Conservation (phyloP, 2,113 vertebrate genomes). For the Piaya cayana region DNA sequence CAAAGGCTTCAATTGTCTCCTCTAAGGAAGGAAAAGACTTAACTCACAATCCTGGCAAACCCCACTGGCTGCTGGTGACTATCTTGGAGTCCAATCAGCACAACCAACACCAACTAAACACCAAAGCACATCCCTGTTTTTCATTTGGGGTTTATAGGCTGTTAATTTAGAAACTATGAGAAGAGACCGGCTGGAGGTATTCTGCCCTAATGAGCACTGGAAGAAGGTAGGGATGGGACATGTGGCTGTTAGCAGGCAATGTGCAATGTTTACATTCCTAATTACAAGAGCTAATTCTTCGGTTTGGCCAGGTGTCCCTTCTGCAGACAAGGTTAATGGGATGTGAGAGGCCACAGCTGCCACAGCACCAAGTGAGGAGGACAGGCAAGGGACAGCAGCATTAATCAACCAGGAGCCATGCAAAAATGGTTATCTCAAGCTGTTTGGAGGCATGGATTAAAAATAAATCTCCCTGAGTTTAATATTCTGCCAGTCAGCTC, state of each 20-base stretch:
- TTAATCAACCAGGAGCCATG: slow-evolving; percentile 44
- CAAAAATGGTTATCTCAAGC: slow-evolving; percentile 40
- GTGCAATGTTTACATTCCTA: slow-evolving; percentile 60
- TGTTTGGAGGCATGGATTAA: slow-evolving; percentile 30
- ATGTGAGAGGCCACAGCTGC: slow-evolving; percentile 72
- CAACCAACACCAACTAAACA: neutral
- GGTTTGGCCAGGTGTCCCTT: slow-evolving; percentile 70
- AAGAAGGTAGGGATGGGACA: neutral
- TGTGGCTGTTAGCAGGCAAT: neutral
- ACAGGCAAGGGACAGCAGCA: slow-evolving; percentile 52
- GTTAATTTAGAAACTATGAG: neutral
- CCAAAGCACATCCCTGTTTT: rapidly evolving
- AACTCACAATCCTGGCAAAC: neutral
- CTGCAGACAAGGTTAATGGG: slow-evolving; percentile 75
- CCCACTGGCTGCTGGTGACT: rapidly evolving
- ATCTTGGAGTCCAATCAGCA: no score
- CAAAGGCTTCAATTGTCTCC: neutral
- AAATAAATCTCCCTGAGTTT: slow-evolving; percentile 58
- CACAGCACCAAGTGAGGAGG: neutral
- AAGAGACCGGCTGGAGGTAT: neutral
- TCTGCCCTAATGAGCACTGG: neutral
- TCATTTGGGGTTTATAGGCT: neutral
- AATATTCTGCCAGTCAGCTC: slow-evolving; percentile 54
- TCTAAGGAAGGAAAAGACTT: neutral
- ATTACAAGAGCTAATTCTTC: slow-evolving; percentile 57